Conservation (phyloP, 1,140 invertebrate genomes). For the Latrodectus geometricus region DNA sequence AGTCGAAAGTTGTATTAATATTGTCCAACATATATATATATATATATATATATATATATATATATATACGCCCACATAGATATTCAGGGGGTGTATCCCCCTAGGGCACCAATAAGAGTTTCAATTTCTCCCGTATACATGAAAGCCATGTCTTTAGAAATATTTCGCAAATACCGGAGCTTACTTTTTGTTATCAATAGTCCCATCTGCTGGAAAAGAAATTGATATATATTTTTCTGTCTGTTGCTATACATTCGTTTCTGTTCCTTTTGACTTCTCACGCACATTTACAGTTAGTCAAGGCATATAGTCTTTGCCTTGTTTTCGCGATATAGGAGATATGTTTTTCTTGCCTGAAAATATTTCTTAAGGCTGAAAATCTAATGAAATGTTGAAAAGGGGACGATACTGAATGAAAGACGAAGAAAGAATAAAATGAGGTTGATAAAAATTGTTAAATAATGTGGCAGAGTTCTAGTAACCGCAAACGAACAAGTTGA, state of each 20-base stretch:
- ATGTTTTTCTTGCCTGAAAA: conserved; percentile 2
- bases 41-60: neutral
- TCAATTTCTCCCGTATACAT: conserved; percentile 10
- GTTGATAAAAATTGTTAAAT: too few relatives aligned
- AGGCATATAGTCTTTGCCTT: neutral
- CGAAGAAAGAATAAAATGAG: neutral
- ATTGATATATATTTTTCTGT: conserved; percentile 10
- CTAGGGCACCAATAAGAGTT: conserved; percentile 32
- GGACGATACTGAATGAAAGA: neutral
- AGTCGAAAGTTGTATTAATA: conserved; percentile 19
- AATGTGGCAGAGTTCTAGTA: too few relatives aligned
- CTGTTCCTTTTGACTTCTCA: neutral
- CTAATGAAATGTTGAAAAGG: neutral
- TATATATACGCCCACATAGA: too few relatives aligned
- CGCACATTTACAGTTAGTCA: conserved; percentile 7
- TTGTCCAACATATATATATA: conserved; percentile 12
- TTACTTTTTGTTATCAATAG: conserved; percentile 15
- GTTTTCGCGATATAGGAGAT: neutral
- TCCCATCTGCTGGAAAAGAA: conserved; percentile 7
- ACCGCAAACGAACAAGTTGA: too few relatives aligned
- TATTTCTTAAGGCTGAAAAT: conserved; percentile 1
- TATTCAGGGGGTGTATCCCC: neutral
- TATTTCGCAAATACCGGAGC: conserved; percentile 29
- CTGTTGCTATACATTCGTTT: neutral
- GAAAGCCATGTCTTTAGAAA: conserved; percentile 4